A percentile compares a stretch with the other conserved stretches of the same genome.
phyloP scores from a whole-genome alignment of 2,797 vertebrate genomes.

The Chromobotia macracanthus region DNA sequence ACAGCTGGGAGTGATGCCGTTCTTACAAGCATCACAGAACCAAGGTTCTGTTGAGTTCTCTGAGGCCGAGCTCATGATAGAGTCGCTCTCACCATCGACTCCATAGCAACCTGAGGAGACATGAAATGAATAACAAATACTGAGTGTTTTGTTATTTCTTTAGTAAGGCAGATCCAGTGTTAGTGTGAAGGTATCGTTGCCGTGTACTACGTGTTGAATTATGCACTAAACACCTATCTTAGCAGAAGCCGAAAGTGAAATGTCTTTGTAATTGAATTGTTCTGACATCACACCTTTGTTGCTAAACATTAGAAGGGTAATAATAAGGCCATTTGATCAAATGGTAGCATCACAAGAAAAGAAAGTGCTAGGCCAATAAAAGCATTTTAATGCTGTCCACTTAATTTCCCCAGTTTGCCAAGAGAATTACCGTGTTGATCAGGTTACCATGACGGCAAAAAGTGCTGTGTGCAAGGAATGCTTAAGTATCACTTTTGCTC shows the following conservation, averaged over 20 bases:
- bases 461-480: too few species aligned
- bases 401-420: constrained; percentile 74
- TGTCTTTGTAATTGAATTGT: background rate
- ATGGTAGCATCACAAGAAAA: constrained; percentile 55
- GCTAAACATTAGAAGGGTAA: constrained; percentile 44
- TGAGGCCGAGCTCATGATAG: constrained; percentile 98
- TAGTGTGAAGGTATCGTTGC: background rate
- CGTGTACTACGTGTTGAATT: background rate
- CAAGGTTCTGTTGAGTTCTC: constrained; percentile 99
- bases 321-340: constrained; percentile 63
- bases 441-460: constrained; percentile 77
- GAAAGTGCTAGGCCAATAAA: constrained; percentile 54
- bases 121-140: background rate
- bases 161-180: background rate
- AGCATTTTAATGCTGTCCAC: constrained; percentile 69
- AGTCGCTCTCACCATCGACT: constrained; percentile 97
- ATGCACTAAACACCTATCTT: background rate
- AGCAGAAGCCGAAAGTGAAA: background rate
- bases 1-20: constrained; percentile 93
- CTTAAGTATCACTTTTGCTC: too few species aligned
- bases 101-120: constrained; percentile 90
- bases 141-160: background rate
- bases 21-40: constrained; percentile 99
- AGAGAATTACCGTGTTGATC: constrained; percentile 77
- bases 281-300: background rate